Base-by-base conservation (phyloP, 2,888 invertebrate genomes). In the Entomobrya proxima region DNA sequence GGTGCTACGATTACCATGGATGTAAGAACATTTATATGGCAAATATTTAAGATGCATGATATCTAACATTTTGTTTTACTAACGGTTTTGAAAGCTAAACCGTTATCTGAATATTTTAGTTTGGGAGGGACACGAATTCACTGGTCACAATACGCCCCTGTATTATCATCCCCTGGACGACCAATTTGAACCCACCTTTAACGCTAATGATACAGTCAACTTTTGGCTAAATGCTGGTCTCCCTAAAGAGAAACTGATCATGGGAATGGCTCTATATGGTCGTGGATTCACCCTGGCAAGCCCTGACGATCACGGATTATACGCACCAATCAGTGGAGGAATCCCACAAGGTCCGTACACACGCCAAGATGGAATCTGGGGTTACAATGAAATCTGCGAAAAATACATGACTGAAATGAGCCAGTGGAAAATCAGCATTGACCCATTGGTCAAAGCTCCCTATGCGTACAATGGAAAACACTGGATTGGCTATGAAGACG, bases 221-320 rank as follows among this genome's bases (percentile, higher is more conserved):
- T 92, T 92, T 86, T 94, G 94, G 94, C 87, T 94, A 0, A 91
- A 92, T 1, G 92, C 93, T 88, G 94, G 94, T 11, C 94, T 94
- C 0, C 92, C 93, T 2, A 92, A 93, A 0, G 92, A 94, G 1
- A 96, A 96, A 91, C 89, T 96, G 0, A 92, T 94, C 0, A 88
- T 96, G 0, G 96, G 96, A 0, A 91, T 96, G 40, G 95, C 95
- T 0, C 92, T 94, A 3, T 96, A 95, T 88, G 96, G 95, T 0
- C 93, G 94, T 76, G 93, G 94, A 0, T 96, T 95, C 89, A 94
- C 93, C 0, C 91, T 96, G 15, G 91, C 91, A 0, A 91, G 93
- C 86, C 91, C 87, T 0, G 90, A 92, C 0, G 92, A 93, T 37
- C 88, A 91, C 15, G 92, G 91, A 0, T 91, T 95, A 0, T 94